These are phyloP conservation scores for Patiria pectinifera DNA, from an alignment of 53 echinoderm and acorn worm genomes.

Conservation along the genomic window DNA sequence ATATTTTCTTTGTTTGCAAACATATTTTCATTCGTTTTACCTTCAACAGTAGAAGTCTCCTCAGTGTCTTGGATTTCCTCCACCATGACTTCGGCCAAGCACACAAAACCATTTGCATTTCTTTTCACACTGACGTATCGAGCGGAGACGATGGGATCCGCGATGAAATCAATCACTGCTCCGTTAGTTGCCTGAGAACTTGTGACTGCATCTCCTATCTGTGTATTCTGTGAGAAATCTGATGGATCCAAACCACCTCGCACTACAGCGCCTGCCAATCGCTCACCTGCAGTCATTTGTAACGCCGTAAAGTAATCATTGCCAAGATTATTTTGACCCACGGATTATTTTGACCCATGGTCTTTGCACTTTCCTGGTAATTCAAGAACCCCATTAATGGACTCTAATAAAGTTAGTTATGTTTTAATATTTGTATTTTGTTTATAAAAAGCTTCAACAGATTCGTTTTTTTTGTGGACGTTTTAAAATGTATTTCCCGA, in stretches of 20 bases:
- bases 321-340: too few species aligned
- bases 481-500: too few species aligned
- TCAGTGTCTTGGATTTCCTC: conserved; percentile 1
- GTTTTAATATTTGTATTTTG: too few species aligned
- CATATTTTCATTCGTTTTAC: neutral
- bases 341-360: too few species aligned
- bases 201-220: neutral
- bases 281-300: neutral
- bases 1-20: too few species aligned
- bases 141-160: neutral
- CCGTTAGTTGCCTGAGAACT: neutral
- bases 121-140: neutral
- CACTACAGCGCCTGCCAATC: neutral
- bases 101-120: neutral
- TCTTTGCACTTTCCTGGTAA: too few species aligned
- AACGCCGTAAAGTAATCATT: neutral
- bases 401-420: too few species aligned
- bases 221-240: neutral
- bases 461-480: too few species aligned
- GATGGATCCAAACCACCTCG: neutral
- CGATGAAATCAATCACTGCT: neutral
- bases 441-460: too few species aligned
- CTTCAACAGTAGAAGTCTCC: neutral
- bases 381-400: too few species aligned
- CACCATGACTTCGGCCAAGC: neutral